Evolutionary conservation across 1,140 invertebrate genomes (phyloP).

Genomic region (Laodelphax striatellus): DNA sequence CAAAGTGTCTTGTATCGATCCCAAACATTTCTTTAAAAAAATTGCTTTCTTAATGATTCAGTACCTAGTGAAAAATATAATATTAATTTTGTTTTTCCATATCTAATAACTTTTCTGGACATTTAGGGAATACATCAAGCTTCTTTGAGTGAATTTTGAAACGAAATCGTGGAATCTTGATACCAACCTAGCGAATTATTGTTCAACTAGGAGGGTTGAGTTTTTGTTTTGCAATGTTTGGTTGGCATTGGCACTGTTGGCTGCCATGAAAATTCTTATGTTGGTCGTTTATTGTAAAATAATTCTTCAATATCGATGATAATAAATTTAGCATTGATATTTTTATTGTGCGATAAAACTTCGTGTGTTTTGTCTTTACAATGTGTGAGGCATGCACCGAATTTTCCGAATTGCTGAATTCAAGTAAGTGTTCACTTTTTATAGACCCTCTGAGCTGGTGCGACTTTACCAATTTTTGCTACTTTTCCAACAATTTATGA

Average conservation of each 20-base stretch:
- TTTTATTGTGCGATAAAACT: neutral
- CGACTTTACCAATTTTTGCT: neutral
- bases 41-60: too few species aligned
- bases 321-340: neutral
- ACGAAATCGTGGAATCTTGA: neutral
- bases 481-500: neutral
- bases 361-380: neutral
- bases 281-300: neutral
- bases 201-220: too few species aligned
- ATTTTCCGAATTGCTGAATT: conserved; percentile 6
- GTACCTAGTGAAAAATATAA: too few species aligned
- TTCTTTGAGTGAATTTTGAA: too few species aligned
- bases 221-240: too few species aligned
- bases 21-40: too few species aligned
- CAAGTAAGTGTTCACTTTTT: conserved; percentile 1
- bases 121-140: too few species aligned
- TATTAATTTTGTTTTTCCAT: too few species aligned
- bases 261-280: neutral
- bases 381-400: conserved; percentile 8
- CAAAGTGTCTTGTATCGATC: too few species aligned
- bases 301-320: neutral
- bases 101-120: too few species aligned
- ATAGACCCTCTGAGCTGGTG: neutral
- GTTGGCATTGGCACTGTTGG: neutral
- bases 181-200: too few species aligned